Percentiles rank a stretch among this genome's conserved stretches.
Evolutionary conservation across 2,113 vertebrate species (phyloP).

Genomic region (Oenanthe oenanthe): DNA sequence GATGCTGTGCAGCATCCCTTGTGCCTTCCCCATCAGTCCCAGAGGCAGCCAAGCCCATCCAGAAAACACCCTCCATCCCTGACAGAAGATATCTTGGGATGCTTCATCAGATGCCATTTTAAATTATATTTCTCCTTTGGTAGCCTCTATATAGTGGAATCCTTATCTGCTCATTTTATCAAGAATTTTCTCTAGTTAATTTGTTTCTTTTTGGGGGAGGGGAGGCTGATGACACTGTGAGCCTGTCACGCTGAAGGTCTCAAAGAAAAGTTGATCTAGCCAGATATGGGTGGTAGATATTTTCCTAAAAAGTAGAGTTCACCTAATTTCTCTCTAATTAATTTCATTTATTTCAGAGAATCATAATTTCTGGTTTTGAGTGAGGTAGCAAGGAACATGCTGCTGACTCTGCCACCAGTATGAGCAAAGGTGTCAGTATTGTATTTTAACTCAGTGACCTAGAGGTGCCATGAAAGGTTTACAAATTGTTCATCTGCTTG

Average conservation of each 20-base stretch:
- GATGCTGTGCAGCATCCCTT: background rate
- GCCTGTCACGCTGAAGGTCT: background rate
- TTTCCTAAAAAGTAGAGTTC: background rate
- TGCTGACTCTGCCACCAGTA: background rate
- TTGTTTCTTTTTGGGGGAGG: rapidly evolving
- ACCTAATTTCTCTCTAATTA: background rate
- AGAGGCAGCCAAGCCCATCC: background rate
- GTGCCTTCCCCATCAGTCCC: background rate
- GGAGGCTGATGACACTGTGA: background rate
- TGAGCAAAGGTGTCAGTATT: background rate
- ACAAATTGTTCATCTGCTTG: background rate
- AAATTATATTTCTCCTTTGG: background rate
- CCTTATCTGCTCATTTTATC: background rate
- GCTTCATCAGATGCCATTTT: background rate
- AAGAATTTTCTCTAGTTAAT: background rate
- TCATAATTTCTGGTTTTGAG: background rate
- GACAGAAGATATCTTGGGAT: background rate
- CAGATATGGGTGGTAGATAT: background rate
- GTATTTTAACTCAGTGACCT: background rate
- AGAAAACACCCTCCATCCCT: background rate
- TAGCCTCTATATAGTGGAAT: background rate
- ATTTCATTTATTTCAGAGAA: background rate
- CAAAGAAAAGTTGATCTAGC: background rate
- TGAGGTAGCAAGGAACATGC: background rate
- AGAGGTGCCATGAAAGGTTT: background rate